Base-by-base conservation (phyloP, 2,113 vertebrate genomes). In the Puffinus mauretanicus region DNA sequence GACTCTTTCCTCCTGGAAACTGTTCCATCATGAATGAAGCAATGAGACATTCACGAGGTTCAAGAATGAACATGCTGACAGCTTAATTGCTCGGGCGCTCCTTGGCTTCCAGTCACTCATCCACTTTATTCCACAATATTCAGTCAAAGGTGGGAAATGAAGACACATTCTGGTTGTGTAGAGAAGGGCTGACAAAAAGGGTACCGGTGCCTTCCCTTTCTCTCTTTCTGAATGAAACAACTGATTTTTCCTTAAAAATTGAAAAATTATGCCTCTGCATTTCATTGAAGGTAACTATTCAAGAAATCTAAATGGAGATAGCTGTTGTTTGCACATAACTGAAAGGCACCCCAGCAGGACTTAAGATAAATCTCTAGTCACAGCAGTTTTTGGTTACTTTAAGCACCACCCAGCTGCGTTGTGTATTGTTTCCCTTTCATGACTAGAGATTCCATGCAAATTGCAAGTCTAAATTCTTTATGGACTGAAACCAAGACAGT, bases 71-170 rank as follows among this genome's bases (percentile, higher is more conserved):
- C 22, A 2, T 14, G 38, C 29, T 3, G 2, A 40, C 9, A 87
- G 46, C 27, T 36, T 42, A 58, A 54, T 5, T 60, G 52, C 57
- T 25, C 0, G 0, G 32, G 11, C 0, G 0, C 46, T 70, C 30
- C 24, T 40, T n/a, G 29, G 60, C 60, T 82, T 83, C 66, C 52
- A 17, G 34, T 47, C 55, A 40, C 38, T 49, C 24, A 52, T 5
- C 51, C 9, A 29, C 46, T 65, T 58, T 72, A 13, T n/a, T 30
- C 20, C 16, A 70, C 15, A 44, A n/a, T 30, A 81, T 24, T 62
- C 36, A 32, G 81, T 24, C 30, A 52, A 40, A 81, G 42, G 49
- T n/a, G 4, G 20, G 32, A 76, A 70, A 44, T 4, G 7, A 86
- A 75, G n/a, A 34, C 51, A 21, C 3, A 40, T n/a, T 69, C 42